These are phyloP conservation scores for Philonicus albiceps DNA, from an alignment of 2,888 invertebrate species.

Conservation along the genomic window DNA sequence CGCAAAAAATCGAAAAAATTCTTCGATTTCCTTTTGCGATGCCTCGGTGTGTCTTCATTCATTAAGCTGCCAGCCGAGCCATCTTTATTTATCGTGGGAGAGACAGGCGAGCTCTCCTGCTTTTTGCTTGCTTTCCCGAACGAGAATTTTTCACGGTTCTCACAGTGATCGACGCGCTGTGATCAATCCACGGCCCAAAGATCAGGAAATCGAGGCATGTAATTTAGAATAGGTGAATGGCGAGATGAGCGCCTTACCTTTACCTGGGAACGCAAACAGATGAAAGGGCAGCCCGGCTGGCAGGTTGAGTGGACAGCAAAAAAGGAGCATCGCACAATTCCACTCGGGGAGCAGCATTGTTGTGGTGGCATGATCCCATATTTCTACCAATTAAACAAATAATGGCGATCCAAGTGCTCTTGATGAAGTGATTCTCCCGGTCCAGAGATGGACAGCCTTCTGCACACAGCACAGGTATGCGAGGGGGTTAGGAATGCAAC, in stretches of 20 bases:
- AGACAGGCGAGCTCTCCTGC: constrained; percentile 14
- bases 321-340: background rate
- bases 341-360: background rate
- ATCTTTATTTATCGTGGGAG: constrained; percentile 47
- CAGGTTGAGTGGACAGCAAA: background rate
- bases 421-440: constrained; percentile 30
- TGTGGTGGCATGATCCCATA: constrained; percentile 36
- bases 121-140: constrained; percentile 42
- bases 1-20: constrained; percentile 2
- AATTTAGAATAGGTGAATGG: constrained; percentile 35
- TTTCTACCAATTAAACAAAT: constrained; percentile 39
- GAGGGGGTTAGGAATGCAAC: constrained; percentile 30
- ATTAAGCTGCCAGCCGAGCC: constrained; percentile 40
- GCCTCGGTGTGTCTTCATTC: constrained; percentile 36
- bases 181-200: constrained; percentile 33
- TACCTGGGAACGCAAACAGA: constrained; percentile 25
- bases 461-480: background rate
- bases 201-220: constrained; percentile 38
- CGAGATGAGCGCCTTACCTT: background rate
- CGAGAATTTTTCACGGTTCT: constrained; percentile 47
- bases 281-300: background rate
- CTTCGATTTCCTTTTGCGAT: constrained; percentile 40
- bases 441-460: constrained; percentile 3
- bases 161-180: constrained; percentile 42
- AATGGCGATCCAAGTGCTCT: constrained; percentile 29